Evolutionary conservation across 2,888 invertebrate genomes (phyloP), one percentile per base, ranked within the genome.

Genomic region (Ophion slaviceki): DNA sequence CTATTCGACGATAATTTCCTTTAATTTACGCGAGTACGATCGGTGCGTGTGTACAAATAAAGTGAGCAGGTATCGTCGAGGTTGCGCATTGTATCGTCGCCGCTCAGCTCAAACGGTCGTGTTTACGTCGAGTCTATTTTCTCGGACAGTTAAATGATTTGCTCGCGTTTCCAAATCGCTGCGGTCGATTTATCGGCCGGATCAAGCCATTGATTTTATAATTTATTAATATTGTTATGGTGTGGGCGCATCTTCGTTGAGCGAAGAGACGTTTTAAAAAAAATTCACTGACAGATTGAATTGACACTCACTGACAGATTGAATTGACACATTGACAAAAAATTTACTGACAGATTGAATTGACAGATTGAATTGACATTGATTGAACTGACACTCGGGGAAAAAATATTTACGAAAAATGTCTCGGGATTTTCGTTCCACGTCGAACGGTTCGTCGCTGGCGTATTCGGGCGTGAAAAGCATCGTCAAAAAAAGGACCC

Each of bases 21-120:
- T 61, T 17, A 0, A 14, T 40, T 40, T 40, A 6, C 11, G 5
- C 36, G 36, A 59, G 5, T 53, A 67, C 17, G 17, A 53, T 10
- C 7, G 17, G 53, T 10, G 17, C 3, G 53, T 53, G 4, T 62
- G 64, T 64, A n/a, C 14, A 57, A 83, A 79, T 62, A 70, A 61
- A 40, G 61, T 2, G 17, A 45, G 40, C 74, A 45, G 45, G 24
- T 61, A 72, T 59, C 17, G 47, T 61, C 61, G 53, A 11, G 20
- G 53, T 14, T 72, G 40, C 2, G 32, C 75, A 85, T 82, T 85
- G 79, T 85, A 24, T 77, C 14, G 62, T 74, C 47, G 81, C 45
- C 62, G 28, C 61, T 32, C 53, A 78, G n/a, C 24, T 40, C 53
- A 17, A 64, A 61, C 80, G 59, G 17, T 36, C 57, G 68, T 78